Evolutionary conservation across 2,797 vertebrate species (phyloP), one percentile per base, ranked within the genome.

Genomic region (Crypturellus tataupa): DNA sequence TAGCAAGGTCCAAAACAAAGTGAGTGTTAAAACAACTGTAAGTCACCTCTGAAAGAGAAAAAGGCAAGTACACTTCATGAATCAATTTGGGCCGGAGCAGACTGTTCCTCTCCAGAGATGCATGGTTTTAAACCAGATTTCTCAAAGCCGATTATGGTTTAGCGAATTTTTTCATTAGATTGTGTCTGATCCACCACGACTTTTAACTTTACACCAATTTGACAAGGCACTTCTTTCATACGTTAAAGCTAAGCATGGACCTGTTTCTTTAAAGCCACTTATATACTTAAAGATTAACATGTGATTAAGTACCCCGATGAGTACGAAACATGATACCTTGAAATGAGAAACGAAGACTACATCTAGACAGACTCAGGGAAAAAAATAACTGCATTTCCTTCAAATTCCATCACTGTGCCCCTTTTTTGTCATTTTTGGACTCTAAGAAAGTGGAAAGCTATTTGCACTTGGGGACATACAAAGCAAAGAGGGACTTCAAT

Each of bases 241-340:
- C 35, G 70, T 56, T 76, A 80, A 80, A 77, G 46, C 60, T 25
- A 46, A 40, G 25, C 47, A 85, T 31, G 39, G 85, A 88, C 37
- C 39, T 81, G 76, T 42, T 63, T 85, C 65, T 63, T 53, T 69
- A 80, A 68, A 85, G 62, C 25, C 62, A 73, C 65, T 81, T 9
- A 81, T 44, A 64, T 59, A 42, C 42, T 68, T 94, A 51, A 85
- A 85, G 47, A 81, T 63, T 72, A 71, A 51, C 49, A 63, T 12
- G 56, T 47, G 75, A 71, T 77, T 68, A 88, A 80, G 55, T 47
- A 81, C 10, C 39, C 29, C 60, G 56, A 58, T 60, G 65, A 85
- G 71, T 47, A 53, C 16, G 84, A 67, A 88, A 67, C 58, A 67
- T 20, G n/a, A 47, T 33, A 83, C 53, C 39, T 46, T 51, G 58